Evolutionary conservation across 2,888 invertebrate genomes (phyloP).

Genomic region (Nematopogon swammerdamellus): DNA sequence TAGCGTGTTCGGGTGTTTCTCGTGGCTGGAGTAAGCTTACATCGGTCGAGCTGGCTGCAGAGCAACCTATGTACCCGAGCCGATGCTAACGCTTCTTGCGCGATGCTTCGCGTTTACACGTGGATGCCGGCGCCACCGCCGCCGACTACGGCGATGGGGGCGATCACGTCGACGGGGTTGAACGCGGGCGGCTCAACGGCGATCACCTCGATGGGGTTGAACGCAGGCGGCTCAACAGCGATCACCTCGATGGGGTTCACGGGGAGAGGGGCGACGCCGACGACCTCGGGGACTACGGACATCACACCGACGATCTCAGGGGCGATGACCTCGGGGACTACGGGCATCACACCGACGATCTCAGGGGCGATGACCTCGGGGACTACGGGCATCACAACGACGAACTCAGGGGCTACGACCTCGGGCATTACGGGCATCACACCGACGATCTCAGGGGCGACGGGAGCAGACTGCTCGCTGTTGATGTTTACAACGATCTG

Average conservation of each 20-base stretch:
- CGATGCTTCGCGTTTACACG: not conserved
- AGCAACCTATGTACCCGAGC: too few relatives aligned
- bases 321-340: too few relatives aligned
- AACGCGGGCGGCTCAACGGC: slow-evolving; percentile 11
- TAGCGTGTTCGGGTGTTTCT: too few relatives aligned
- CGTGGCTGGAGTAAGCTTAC: too few relatives aligned
- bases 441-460: not conserved
- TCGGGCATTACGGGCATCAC: slow-evolving; percentile 8
- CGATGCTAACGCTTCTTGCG: too few relatives aligned
- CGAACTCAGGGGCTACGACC: slow-evolving; percentile 7
- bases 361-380: not conserved
- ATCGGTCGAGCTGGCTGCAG: too few relatives aligned
- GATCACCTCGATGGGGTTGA: slow-evolving; percentile 15
- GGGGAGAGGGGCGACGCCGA: slow-evolving; percentile 9
- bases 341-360: not conserved
- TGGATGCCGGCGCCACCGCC: slow-evolving; percentile 7
- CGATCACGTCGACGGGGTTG: slow-evolving; percentile 14
- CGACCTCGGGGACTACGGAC: slow-evolving; percentile 9
- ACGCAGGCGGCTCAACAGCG: slow-evolving; percentile 12
- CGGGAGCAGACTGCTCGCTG: slow-evolving; percentile 4
- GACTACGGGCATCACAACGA: slow-evolving; percentile 10
- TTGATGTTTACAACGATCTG: slow-evolving; percentile 27
- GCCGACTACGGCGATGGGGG: slow-evolving; percentile 11
- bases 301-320: slow-evolving; percentile 10
- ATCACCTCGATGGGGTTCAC: slow-evolving; percentile 15